These are phyloP conservation scores for Drosophila ironensis DNA, from an alignment of 1,140 invertebrate species.

Conservation along the genomic window DNA sequence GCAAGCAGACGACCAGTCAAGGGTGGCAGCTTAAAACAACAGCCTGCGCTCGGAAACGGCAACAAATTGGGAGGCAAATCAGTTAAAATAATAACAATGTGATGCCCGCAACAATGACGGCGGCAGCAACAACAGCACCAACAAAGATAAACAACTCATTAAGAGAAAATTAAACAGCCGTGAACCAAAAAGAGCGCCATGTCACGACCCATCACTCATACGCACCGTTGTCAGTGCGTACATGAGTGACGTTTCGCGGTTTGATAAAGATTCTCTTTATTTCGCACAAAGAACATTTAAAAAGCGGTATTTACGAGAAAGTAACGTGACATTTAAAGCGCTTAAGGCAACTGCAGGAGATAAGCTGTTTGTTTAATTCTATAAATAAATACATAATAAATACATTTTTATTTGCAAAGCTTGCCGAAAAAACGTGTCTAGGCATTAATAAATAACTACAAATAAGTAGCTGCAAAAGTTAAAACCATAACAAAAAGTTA, in stretches of 20 bases:
- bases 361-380: neutral
- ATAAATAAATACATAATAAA: slow-evolving; percentile 9
- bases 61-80: slow-evolving; percentile 49
- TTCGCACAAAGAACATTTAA: slow-evolving; percentile 4
- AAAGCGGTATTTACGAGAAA: neutral
- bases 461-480: neutral
- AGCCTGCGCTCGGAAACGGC: slow-evolving; percentile 5
- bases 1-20: slow-evolving; percentile 16
- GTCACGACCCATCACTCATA: slow-evolving; percentile 69
- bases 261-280: slow-evolving; percentile 38
- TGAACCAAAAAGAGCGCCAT: slow-evolving; percentile 52
- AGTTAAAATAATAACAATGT: slow-evolving; percentile 53
- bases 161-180: slow-evolving; percentile 73
- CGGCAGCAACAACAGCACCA: slow-evolving; percentile 11
- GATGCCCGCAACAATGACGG: slow-evolving; percentile 30
- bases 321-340: neutral
- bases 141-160: slow-evolving; percentile 74
- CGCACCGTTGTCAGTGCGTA: slow-evolving; percentile 54
- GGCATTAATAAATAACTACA: slow-evolving; percentile 4
- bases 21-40: slow-evolving; percentile 30
- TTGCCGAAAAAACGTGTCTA: slow-evolving; percentile 33
- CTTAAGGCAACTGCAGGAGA: neutral
- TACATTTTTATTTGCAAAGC: slow-evolving; percentile 1
- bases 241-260: slow-evolving; percentile 45
- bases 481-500: slow-evolving; percentile 1